Conservation (phyloP, 2,797 vertebrate genomes). For the Coregonus suidteri region DNA sequence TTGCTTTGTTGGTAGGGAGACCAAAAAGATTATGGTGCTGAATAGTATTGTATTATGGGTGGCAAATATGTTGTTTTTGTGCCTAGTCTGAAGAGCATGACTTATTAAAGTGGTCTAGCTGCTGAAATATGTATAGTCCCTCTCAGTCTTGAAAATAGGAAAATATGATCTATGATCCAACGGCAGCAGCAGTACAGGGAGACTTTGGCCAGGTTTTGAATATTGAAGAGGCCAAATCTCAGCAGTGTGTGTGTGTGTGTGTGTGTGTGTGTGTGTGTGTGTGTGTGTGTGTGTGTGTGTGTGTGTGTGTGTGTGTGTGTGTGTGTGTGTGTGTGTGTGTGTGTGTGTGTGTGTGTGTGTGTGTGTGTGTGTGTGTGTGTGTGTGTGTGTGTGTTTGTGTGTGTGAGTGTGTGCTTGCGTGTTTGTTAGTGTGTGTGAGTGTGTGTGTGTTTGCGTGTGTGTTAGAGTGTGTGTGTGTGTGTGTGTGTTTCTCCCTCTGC, state of each 20-base stretch:
- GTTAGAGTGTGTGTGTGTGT: neutral
- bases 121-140: too few species aligned
- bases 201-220: too few species aligned
- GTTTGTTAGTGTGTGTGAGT: neutral
- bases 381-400: neutral
- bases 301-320: too few species aligned
- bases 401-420: neutral
- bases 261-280: neutral
- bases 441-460: neutral
- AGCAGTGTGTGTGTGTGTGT: neutral
- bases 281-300: neutral
- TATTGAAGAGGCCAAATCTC: too few species aligned
- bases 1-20: too few species aligned
- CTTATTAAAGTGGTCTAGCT: too few species aligned
- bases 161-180: too few species aligned
- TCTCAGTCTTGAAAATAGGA: too few species aligned
- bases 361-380: neutral
- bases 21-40: too few species aligned
- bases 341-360: neutral
- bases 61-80: too few species aligned
- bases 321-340: neutral
- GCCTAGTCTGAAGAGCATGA: too few species aligned
- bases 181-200: too few species aligned
- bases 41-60: neutral
- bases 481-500: slow-evolving; percentile 1